phyloP scores from a whole-genome alignment of 2,797 vertebrate species.

The Oceanodroma leucorhoa region DNA sequence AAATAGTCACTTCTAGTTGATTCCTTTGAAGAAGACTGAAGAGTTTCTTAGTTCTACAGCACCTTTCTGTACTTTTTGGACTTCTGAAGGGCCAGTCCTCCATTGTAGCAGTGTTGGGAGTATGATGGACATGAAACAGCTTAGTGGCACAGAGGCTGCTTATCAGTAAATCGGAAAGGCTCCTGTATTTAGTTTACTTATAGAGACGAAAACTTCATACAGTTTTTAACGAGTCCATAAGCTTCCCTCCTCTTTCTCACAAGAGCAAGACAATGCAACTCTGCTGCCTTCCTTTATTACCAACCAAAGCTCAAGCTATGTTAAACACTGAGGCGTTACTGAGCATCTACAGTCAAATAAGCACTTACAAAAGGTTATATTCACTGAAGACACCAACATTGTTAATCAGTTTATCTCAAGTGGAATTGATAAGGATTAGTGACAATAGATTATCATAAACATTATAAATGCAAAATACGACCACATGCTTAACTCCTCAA shows the following conservation, averaged over 20 bases:
- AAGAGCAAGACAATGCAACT: not conserved
- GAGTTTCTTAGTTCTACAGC: not conserved
- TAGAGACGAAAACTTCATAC: not conserved
- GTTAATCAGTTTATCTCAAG: not conserved
- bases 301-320: not conserved
- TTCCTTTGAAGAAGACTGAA: not conserved
- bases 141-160: not conserved
- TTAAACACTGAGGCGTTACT: not conserved
- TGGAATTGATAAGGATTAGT: not conserved
- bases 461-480: not conserved
- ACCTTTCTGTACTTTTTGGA: not conserved
- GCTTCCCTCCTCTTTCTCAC: not conserved
- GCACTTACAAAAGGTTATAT: not conserved
- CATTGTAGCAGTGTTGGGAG: not conserved
- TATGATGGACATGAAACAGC: rapidly evolving
- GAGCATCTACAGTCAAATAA: not conserved
- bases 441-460: not conserved
- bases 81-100: not conserved
- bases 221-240: not conserved
- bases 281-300: not conserved
- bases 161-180: not conserved
- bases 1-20: not conserved
- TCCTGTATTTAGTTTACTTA: not conserved
- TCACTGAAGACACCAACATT: not conserved
- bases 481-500: not conserved